A percentile compares a stretch with the other conserved stretches of the same genome.
These are phyloP conservation scores for Trichogramma dendrolimi DNA, from an alignment of 2,888 invertebrate species.

Conservation along the genomic window DNA sequence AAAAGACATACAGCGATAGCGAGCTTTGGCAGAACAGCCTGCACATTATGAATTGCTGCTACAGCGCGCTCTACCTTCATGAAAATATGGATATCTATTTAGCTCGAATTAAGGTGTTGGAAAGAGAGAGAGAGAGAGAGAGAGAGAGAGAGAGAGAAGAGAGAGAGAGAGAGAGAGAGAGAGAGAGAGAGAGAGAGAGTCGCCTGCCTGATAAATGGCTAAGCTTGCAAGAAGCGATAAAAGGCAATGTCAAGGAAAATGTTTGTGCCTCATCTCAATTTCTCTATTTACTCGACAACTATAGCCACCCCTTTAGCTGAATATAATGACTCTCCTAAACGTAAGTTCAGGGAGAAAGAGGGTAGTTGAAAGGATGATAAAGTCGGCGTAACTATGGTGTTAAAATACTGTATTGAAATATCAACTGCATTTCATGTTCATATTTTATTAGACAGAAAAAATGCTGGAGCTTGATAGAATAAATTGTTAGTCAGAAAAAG, in stretches of 20 bases:
- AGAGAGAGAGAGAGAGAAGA: slow-evolving; percentile 13
- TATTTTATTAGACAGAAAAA: background rate
- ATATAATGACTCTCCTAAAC: slow-evolving; percentile 21
- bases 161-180: slow-evolving; percentile 3
- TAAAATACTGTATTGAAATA: slow-evolving; percentile 10
- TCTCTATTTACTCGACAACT: background rate
- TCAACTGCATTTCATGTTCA: slow-evolving; percentile 15
- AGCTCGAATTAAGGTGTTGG: no score
- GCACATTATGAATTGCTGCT: no score
- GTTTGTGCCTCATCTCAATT: slow-evolving; percentile 15
- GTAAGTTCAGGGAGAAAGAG: background rate
- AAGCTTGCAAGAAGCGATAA: slow-evolving; percentile 13
- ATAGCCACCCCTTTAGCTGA: background rate
- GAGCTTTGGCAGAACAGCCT: no score
- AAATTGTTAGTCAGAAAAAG: no score
- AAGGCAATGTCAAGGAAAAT: slow-evolving; percentile 17
- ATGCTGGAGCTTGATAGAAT: no score
- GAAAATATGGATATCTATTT: no score
- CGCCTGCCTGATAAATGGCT: slow-evolving; percentile 16
- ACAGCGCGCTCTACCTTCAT: no score
- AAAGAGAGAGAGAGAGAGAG: slow-evolving; percentile 1
- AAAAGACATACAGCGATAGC: background rate
- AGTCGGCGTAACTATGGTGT: background rate
- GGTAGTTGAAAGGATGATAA: background rate
- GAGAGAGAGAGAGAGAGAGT: slow-evolving; percentile 2